Base-by-base conservation (phyloP, 2,888 invertebrate genomes). In the Leuctra nigra region DNA sequence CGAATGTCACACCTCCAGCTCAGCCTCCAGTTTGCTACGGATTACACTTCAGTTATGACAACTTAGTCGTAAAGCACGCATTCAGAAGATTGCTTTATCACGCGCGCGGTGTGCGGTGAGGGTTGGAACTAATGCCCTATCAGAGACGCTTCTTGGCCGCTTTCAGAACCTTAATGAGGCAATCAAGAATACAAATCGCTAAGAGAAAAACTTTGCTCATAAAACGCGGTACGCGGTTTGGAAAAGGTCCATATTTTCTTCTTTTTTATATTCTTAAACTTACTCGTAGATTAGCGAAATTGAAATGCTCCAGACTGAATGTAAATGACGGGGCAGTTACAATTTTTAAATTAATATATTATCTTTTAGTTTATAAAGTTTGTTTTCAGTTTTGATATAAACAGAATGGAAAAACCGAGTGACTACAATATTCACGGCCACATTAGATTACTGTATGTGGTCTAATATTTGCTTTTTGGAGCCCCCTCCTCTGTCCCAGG, bases 101-200 rank as follows among this genome's bases (percentile, higher is more conserved):
- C n/a, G 16, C 41, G 18, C 4, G 44, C 4, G 4, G 22, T 20
- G 22, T 2, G 41, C 18, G 41, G 41, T 20, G 44, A 23, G 44
- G 44, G 23, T 23, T 20, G 44, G 22, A 44, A 44, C 44, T 44
- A 44, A 44, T 23, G 44, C 20, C 44, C 44, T 23, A 11, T 14
- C 22, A n/a, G 38, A n/a, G 22, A 6, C 20, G 41, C 20, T 41
- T 16, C 41, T 41, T 16, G 20, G 16, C 38, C 18, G 20, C 20
- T 41, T 9, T 6, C 11, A 18, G 4, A 6, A 20, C 41, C 44
- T 44, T 50, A 50, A 50, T 50, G 50, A 35, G 48, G 50, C 50
- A 50, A 50, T 50, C 35, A 50, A 35, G 35, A 50, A 16, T 35
- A 20, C 20, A 16, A 25, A 48, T 48, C 48, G 29, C 25, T 14